These are phyloP conservation scores for Ciona savignyi DNA, from an alignment of 23 tunicate species.

Conservation along the genomic window DNA sequence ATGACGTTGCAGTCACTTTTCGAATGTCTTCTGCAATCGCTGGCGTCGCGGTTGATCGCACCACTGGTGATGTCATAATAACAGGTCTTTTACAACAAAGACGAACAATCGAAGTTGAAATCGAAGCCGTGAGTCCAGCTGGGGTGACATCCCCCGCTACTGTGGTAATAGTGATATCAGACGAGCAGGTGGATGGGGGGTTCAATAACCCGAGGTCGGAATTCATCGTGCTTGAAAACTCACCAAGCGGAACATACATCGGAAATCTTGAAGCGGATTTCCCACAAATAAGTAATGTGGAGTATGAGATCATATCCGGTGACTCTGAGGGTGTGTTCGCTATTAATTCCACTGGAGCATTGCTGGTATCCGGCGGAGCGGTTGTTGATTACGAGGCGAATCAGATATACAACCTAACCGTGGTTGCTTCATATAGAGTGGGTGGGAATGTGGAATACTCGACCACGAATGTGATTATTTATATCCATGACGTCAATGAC, in stretches of 20 bases:
- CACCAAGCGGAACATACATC: neutral
- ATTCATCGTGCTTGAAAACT: constrained; percentile 12
- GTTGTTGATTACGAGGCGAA: constrained; percentile 9
- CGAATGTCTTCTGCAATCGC: neutral
- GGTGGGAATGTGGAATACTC: neutral
- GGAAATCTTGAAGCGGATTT: neutral
- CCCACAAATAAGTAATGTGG: neutral
- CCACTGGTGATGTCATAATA: neutral
- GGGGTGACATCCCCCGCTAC: neutral
- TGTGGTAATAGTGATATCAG: neutral
- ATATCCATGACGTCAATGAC: constrained; percentile 54
- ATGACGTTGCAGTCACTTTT: neutral
- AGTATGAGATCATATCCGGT: constrained; percentile 26
- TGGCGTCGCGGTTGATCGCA: neutral
- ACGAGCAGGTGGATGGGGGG: neutral
- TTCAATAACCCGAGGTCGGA: neutral
- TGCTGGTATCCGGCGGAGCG: neutral
- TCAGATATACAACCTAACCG: constrained; percentile 15
- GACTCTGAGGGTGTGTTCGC: constrained; percentile 14
- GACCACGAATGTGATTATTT: neutral
- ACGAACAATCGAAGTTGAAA: neutral
- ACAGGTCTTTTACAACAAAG: neutral
- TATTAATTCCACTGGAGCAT: constrained; percentile 17
- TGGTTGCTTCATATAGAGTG: constrained; percentile 5
- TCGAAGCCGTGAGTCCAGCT: neutral